A percentile compares a stretch with the other conserved stretches of the same genome.
These are phyloP conservation scores for Syrmaticus mikado DNA, from an alignment of 2,113 vertebrate genomes.

Conservation along the genomic window DNA sequence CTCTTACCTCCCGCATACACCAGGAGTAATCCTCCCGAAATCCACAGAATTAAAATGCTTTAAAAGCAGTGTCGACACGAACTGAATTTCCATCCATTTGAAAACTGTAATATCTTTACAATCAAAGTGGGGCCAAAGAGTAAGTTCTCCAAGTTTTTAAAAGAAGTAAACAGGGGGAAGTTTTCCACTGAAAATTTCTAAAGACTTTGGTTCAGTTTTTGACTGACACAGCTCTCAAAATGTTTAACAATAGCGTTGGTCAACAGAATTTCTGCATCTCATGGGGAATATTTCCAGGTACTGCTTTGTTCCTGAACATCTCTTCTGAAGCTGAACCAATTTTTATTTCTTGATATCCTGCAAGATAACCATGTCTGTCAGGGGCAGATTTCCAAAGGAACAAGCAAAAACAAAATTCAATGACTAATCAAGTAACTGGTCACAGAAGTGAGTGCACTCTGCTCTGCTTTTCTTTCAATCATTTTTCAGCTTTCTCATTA, in stretches of 20 bases:
- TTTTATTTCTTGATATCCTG: not conserved
- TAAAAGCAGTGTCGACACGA: not conserved
- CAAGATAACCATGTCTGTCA: accelerated
- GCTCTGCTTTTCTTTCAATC: not conserved
- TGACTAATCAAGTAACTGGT: not conserved
- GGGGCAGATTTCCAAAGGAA: not conserved
- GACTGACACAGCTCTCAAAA: not conserved
- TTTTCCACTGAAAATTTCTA: constrained; percentile 5
- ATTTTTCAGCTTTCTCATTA: not conserved
- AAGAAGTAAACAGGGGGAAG: not conserved
- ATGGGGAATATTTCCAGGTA: not conserved
- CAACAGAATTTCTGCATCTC: not conserved
- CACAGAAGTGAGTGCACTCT: not conserved
- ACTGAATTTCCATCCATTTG: not conserved
- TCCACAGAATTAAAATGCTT: not conserved
- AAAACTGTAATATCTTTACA: not conserved
- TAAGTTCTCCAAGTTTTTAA: not conserved
- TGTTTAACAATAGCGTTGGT: not conserved
- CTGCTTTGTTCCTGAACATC: not conserved
- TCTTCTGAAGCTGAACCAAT: not conserved
- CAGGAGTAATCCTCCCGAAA: not conserved
- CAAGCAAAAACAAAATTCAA: not conserved
- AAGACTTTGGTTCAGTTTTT: not conserved
- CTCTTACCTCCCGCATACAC: not conserved
- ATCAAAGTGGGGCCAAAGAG: not conserved